Evolutionary conservation across 2,113 vertebrate genomes (phyloP).

Genomic region (Rallus limicola): DNA sequence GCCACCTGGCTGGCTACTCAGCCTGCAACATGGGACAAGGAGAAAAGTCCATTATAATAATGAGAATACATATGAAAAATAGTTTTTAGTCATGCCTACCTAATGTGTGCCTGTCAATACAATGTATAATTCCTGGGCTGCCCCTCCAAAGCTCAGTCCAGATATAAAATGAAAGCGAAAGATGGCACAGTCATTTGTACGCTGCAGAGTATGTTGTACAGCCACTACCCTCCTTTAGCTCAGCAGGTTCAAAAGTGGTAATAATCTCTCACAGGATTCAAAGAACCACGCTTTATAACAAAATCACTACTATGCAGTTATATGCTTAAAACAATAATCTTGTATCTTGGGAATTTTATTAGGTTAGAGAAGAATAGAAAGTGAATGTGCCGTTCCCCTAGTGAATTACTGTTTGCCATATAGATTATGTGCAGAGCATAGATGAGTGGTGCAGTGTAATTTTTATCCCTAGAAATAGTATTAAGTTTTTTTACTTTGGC

Average conservation of each 20-base stretch:
- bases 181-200: background rate
- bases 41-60: background rate
- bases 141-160: background rate
- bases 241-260: background rate
- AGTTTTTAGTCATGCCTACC: background rate
- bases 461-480: background rate
- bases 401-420: background rate
- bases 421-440: background rate
- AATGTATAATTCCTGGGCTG: background rate
- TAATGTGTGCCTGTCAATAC: background rate
- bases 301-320: background rate
- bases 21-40: background rate
- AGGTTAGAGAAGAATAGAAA: background rate
- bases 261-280: background rate
- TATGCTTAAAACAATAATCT: background rate
- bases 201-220: background rate
- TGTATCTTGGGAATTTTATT: background rate
- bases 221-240: background rate
- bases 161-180: conserved; percentile 6
- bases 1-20: background rate
- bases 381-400: background rate
- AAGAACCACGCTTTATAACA: background rate
- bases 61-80: background rate
- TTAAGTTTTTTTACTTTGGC: background rate
- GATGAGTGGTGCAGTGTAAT: background rate